Evolutionary conservation across 2,113 vertebrate genomes (phyloP).

Genomic region (Nesoenas mayeri): DNA sequence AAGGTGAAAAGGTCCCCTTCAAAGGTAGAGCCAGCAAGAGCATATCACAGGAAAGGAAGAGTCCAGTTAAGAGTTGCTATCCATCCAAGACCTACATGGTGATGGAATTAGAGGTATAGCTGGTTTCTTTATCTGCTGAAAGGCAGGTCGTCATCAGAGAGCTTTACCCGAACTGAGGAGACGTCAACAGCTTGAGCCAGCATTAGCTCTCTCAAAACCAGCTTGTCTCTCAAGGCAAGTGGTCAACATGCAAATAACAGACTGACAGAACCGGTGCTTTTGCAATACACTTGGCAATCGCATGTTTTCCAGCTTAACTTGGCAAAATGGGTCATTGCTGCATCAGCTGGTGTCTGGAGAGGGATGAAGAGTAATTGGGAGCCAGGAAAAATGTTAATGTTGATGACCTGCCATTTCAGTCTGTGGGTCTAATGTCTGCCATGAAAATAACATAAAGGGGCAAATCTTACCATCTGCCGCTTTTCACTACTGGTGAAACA

Average conservation of each 20-base stretch:
- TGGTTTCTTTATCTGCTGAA: not conserved
- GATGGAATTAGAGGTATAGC: not conserved
- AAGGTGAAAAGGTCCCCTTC: not conserved
- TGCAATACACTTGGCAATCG: not conserved
- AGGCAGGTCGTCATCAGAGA: not conserved
- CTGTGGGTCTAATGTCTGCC: not conserved
- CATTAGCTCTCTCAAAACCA: not conserved
- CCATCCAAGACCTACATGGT: not conserved
- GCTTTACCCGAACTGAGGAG: not conserved
- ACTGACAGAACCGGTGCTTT: not conserved
- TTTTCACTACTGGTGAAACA: not conserved
- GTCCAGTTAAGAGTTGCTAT: not conserved
- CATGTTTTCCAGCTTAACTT: conserved; percentile 44
- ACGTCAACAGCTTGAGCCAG: not conserved
- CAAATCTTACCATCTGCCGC: conserved; percentile 38
- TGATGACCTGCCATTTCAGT: conserved; percentile 38
- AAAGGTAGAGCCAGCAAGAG: not conserved
- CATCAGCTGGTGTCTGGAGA: conserved; percentile 54
- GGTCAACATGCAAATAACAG: not conserved
- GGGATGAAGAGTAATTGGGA: conserved; percentile 37
- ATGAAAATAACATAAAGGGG: conserved; percentile 31
- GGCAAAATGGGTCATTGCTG: conserved; percentile 67
- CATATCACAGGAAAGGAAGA: not conserved
- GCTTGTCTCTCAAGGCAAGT: not conserved
- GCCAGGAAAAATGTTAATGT: conserved; percentile 19